phyloP scores from a whole-genome alignment of 2,113 vertebrate genomes.

The Pomatorhinus ruficollis region DNA sequence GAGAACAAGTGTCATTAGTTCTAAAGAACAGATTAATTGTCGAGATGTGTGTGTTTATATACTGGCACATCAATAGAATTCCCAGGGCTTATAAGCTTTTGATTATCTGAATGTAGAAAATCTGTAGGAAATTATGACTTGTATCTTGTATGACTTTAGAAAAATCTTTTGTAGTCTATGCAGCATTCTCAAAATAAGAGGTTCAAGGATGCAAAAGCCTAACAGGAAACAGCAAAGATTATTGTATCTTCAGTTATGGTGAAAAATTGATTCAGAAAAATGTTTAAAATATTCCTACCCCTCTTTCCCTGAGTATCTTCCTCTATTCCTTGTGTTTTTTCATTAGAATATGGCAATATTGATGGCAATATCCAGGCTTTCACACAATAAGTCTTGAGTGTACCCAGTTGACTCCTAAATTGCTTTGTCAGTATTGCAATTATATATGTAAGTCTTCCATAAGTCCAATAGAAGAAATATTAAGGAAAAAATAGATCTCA shows the following conservation, averaged over 20 bases:
- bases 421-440: slow-evolving; percentile 35
- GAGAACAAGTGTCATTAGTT: neutral
- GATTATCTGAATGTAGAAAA: slow-evolving; percentile 34
- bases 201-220: neutral
- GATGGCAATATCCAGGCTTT: slow-evolving; percentile 82
- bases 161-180: neutral
- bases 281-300: slow-evolving; percentile 48
- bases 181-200: neutral
- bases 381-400: slow-evolving; percentile 40
- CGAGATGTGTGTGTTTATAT: neutral
- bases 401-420: slow-evolving; percentile 23
- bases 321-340: slow-evolving; percentile 74
- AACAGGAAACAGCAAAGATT: slow-evolving; percentile 75
- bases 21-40: slow-evolving; percentile 35
- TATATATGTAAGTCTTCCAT: slow-evolving; percentile 23
- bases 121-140: neutral
- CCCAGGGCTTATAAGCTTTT: slow-evolving; percentile 15
- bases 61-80: neutral
- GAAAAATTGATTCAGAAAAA: slow-evolving; percentile 28
- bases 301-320: slow-evolving; percentile 66
- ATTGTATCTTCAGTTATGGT: slow-evolving; percentile 75
- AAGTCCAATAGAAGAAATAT: slow-evolving; percentile 37
- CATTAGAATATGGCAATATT: slow-evolving; percentile 79
- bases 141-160: neutral
- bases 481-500: slow-evolving; percentile 13